Percentiles rank a stretch among this genome's conserved stretches.
Evolutionary conservation across 1,140 invertebrate species (phyloP).

Genomic region (Tyrophagus putrescentiae): DNA sequence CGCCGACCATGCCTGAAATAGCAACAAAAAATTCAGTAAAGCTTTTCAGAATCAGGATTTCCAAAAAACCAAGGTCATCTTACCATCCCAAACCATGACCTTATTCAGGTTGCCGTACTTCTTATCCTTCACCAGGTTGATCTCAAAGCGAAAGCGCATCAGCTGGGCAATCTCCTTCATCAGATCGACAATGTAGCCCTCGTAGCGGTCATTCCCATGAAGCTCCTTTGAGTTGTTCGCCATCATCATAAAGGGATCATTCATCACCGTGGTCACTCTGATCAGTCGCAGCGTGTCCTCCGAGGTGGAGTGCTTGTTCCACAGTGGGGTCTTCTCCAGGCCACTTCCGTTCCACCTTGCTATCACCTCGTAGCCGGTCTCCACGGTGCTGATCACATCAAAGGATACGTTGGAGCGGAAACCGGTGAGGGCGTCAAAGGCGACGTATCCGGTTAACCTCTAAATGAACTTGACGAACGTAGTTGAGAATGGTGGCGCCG

Average conservation of each 20-base stretch:
- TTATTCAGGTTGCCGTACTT: no score
- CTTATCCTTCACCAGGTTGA: conserved; percentile 47
- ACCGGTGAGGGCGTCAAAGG: conserved; percentile 1
- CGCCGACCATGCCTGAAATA: conserved; percentile 50
- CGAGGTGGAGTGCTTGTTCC: not conserved
- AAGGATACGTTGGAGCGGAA: conserved; percentile 6
- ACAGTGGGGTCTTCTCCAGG: not conserved
- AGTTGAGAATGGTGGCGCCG: not conserved
- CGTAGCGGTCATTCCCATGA: conserved; percentile 35
- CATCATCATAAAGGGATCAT: conserved; percentile 24
- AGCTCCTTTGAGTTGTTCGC: conserved; percentile 35
- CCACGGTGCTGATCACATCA: not conserved
- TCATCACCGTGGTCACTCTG: not conserved
- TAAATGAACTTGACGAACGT: conserved; percentile 58
- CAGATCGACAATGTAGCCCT: conserved; percentile 41
- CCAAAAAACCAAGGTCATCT: not conserved
- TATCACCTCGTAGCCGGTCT: not conserved
- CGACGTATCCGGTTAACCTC: conserved; percentile 37
- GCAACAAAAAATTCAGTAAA: no score
- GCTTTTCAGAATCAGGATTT: no score
- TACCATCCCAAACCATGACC: conserved; percentile 58
- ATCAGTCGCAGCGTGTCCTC: not conserved
- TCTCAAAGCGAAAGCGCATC: conserved; percentile 57
- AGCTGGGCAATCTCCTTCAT: conserved; percentile 35
- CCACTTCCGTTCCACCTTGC: not conserved